These are phyloP conservation scores for Mungos mungo DNA, from an alignment of 2,113 vertebrate species.

Conservation along the genomic window DNA sequence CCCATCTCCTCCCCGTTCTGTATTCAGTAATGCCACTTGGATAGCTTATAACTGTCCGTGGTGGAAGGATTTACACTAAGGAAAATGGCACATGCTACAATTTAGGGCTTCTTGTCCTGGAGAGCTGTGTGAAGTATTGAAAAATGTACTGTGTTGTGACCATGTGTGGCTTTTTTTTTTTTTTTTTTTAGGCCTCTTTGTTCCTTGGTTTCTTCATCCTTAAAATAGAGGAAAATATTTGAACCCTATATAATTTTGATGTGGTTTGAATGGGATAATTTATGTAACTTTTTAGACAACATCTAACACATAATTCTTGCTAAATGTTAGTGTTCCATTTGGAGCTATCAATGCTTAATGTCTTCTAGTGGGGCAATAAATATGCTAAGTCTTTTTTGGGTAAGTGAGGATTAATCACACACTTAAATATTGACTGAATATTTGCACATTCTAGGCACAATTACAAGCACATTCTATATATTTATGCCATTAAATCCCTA, in stretches of 20 bases:
- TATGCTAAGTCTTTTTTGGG: neutral
- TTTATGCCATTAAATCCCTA: neutral
- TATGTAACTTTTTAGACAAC: neutral
- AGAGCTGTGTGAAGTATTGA: neutral
- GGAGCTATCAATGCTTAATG: neutral
- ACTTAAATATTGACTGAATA: neutral
- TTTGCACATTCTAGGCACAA: neutral
- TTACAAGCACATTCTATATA: neutral
- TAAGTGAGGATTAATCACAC: neutral
- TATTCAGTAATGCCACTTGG: rapidly evolving
- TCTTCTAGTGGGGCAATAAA: neutral
- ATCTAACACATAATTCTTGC: neutral
- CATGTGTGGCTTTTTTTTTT: neutral
- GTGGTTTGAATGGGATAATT: neutral
- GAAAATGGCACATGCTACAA: neutral
- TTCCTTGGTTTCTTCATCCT: neutral
- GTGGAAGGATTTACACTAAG: neutral
- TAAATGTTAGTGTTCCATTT: neutral
- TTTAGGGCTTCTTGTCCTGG: neutral
- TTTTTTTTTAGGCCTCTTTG: neutral
- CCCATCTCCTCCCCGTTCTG: neutral
- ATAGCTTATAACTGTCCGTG: neutral
- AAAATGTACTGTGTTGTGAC: neutral
- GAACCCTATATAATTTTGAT: neutral
- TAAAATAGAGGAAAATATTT: conserved; percentile 12